Base-by-base conservation (phyloP, 2,888 invertebrate genomes). In the Mesopsocus fuscifrons region DNA sequence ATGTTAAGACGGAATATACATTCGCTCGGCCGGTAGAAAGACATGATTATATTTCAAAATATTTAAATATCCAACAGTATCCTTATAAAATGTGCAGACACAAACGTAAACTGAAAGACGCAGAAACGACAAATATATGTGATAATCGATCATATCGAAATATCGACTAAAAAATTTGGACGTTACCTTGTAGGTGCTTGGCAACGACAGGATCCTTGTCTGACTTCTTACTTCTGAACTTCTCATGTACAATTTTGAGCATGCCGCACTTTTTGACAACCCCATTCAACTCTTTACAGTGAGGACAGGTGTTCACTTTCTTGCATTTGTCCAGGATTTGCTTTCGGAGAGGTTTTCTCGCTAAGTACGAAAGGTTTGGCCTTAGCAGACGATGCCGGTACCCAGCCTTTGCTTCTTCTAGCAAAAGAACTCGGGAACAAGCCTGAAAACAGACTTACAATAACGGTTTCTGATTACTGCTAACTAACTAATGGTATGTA, bases 241-340 rank as follows among this genome's bases (percentile, higher is more conserved):
- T 84, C 55, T 94, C 92, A 59, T 95, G 92, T 1, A 82, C 70
- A 41, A 97, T 94, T 63, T 94, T 94, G 49, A 95, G 63, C 46
- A 92, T 70, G 0, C 84, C 81, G 52, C 83, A 79, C 59, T 94
- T 95, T 58, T 94, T 95, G 0, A 95, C 85, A 47, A 80, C 71
- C 0, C 98, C 98, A 62, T 97, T 98, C 3, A 76, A 59, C 1
- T 77, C 71, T 1, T 74, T 75, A 55, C 98, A 99, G 49, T 77
- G 67, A 0, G 77, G 79, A 62, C 98, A 98, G 46, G 75, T 72
- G 1, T 70, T 71, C 32, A 75, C 69, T 51, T 94, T 91, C 57
- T 92, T 92, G 33, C 88, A 84, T 54, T 81, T 78, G 32, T 79
- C 79, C 38, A 83, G 66, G 41, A 98, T 84, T 54, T 74, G 72